Evolutionary conservation across 64 coral and sea anemone species (phyloP).

Genomic region (Hydrozoanthus tunicans): DNA sequence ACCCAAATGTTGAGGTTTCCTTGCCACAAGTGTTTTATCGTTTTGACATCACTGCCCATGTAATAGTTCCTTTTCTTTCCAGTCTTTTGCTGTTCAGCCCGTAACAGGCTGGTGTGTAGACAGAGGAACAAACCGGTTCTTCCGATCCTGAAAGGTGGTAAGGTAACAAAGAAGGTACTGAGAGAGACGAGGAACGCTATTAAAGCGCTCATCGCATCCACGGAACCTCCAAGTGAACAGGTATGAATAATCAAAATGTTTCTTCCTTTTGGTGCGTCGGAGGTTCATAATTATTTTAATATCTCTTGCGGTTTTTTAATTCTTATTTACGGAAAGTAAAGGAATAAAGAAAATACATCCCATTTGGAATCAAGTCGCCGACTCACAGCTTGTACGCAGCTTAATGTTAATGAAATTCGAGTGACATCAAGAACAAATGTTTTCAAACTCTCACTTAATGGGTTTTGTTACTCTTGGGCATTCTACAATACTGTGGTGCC

Average conservation of each 20-base stretch:
- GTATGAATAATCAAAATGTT: conserved; percentile 10
- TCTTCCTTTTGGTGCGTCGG: too few relatives aligned
- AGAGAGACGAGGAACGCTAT: conserved; percentile 93
- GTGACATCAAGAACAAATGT: too few relatives aligned
- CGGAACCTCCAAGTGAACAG: conserved; percentile 90
- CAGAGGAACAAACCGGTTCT: conserved; percentile 86
- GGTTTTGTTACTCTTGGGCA: too few relatives aligned
- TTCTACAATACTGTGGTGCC: too few relatives aligned
- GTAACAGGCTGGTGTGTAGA: conserved; percentile 91
- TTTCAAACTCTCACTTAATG: too few relatives aligned
- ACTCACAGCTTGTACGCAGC: too few relatives aligned
- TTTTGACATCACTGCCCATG: not conserved
- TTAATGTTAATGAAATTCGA: too few relatives aligned
- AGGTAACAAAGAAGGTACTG: conserved; percentile 74
- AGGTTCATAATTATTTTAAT: not conserved
- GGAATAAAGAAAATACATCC: too few relatives aligned
- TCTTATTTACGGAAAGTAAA: too few relatives aligned
- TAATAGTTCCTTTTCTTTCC: not conserved
- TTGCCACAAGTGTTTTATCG: too few relatives aligned
- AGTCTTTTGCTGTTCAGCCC: conserved; percentile 95
- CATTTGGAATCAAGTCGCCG: too few relatives aligned
- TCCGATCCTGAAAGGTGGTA: conserved; percentile 64
- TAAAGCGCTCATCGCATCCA: conserved; percentile 92
- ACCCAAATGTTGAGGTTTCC: too few relatives aligned
- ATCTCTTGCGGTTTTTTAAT: not conserved